A percentile compares a stretch with the other conserved stretches of the same genome.
These are phyloP conservation scores for Ectobius pallidus DNA, from an alignment of 2,888 invertebrate species.

Conservation along the genomic window DNA sequence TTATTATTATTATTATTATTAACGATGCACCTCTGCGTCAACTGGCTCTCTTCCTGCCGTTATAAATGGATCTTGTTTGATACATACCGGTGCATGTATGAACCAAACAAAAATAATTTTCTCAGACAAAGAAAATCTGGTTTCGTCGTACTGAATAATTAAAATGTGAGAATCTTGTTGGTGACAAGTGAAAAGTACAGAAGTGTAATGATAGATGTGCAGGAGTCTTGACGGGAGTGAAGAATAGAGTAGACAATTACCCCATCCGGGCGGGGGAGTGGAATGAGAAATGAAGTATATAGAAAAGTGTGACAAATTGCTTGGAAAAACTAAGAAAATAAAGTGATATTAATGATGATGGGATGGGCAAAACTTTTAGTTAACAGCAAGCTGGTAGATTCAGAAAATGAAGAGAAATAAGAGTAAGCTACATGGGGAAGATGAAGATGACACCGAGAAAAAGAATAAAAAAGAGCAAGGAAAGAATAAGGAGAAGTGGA, in stretches of 20 bases:
- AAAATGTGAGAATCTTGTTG: too few species aligned
- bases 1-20: too few species aligned
- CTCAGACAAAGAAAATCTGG: too few species aligned
- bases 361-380: conserved; percentile 28
- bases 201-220: conserved; percentile 21
- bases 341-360: conserved; percentile 45
- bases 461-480: background rate
- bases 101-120: too few species aligned
- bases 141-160: too few species aligned
- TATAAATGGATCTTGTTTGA: too few species aligned
- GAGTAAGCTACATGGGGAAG: conserved; percentile 19
- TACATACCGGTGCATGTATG: too few species aligned
- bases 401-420: conserved; percentile 37
- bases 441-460: conserved; percentile 32
- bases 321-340: conserved; percentile 42
- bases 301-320: conserved; percentile 44
- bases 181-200: background rate
- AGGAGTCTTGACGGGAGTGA: conserved; percentile 19
- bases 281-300: conserved; percentile 30
- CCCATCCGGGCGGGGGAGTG: background rate
- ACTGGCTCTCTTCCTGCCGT: too few species aligned
- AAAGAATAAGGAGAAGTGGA: conserved; percentile 4
- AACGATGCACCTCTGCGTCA: too few species aligned
- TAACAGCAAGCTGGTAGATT: conserved; percentile 26
- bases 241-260: conserved; percentile 33